Evolutionary conservation across 2,888 invertebrate genomes (phyloP).

Genomic region (Oxytorus armatus): DNA sequence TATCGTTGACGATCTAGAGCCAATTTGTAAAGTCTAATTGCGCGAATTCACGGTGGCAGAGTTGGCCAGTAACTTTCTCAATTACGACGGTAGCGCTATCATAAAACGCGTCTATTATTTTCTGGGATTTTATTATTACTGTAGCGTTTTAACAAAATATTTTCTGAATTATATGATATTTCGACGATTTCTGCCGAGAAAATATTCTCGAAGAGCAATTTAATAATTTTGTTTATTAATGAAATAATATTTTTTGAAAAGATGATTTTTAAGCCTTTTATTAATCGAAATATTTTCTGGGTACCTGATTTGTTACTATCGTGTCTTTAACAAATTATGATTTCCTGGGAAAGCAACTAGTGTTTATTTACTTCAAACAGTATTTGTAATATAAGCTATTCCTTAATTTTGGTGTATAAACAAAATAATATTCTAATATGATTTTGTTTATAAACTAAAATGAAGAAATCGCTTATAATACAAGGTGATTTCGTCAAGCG

Average conservation of each 20-base stretch:
- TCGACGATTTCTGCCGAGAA: not conserved
- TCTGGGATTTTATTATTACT: too few relatives aligned
- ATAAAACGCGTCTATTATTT: not conserved
- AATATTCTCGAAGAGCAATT: too few relatives aligned
- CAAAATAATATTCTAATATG: not conserved
- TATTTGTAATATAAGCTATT: not conserved
- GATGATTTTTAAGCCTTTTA: too few relatives aligned
- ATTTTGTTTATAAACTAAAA: not conserved
- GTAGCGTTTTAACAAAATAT: not conserved
- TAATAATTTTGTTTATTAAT: too few relatives aligned
- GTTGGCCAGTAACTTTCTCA: conserved; percentile 32
- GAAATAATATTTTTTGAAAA: too few relatives aligned
- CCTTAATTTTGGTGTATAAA: not conserved
- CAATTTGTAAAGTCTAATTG: conserved; percentile 40
- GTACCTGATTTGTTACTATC: too few relatives aligned
- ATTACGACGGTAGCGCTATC: conserved; percentile 6
- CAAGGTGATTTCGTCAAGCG: too few relatives aligned
- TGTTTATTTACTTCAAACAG: not conserved
- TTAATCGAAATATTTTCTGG: too few relatives aligned
- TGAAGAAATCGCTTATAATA: not conserved
- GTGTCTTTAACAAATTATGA: too few relatives aligned
- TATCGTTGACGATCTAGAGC: conserved; percentile 3
- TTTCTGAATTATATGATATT: not conserved
- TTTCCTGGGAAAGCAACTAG: not conserved
- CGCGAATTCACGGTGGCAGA: conserved; percentile 5